phyloP scores from a whole-genome alignment of 1,140 invertebrate genomes.

The Heliconius nattereri region DNA sequence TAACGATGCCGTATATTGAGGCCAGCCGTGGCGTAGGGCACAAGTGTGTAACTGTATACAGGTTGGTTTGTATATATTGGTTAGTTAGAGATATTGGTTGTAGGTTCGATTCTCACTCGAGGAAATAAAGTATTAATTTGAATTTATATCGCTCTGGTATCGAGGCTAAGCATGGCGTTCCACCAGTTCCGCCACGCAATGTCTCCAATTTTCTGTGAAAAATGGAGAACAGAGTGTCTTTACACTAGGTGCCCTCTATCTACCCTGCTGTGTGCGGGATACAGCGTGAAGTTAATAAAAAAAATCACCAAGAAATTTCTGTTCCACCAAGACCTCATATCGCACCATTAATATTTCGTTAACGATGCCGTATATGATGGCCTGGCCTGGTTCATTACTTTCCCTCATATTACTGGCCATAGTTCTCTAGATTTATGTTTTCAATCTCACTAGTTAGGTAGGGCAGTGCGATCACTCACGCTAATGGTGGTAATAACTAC shows the following conservation, averaged over 20 bases:
- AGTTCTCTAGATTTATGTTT: slow-evolving; percentile 56
- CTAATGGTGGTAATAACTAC: slow-evolving; percentile 67
- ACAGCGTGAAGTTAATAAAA: background rate
- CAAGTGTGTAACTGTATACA: too few species aligned
- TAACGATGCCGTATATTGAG: background rate
- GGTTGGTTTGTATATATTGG: too few species aligned
- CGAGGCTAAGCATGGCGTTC: too few species aligned
- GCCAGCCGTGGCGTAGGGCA: too few species aligned
- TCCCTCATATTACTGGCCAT: slow-evolving; percentile 19
- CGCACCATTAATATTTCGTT: background rate
- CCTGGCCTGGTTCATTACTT: background rate
- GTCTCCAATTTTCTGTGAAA: too few species aligned
- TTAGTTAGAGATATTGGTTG: too few species aligned
- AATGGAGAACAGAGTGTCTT: background rate
- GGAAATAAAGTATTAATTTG: too few species aligned
- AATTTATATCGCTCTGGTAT: too few species aligned
- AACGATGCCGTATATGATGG: slow-evolving; percentile 3
- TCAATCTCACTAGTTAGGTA: slow-evolving; percentile 54
- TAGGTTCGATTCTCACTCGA: too few species aligned
- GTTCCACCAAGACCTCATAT: background rate
- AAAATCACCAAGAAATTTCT: too few species aligned
- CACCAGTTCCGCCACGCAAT: too few species aligned
- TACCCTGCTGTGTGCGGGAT: background rate
- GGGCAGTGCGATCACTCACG: slow-evolving; percentile 53
- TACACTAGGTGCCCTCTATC: background rate